Percentiles rank a stretch among this genome's conserved stretches.
Evolutionary conservation across 2,113 vertebrate genomes (phyloP).

Genomic region (Galeopterus variegatus): DNA sequence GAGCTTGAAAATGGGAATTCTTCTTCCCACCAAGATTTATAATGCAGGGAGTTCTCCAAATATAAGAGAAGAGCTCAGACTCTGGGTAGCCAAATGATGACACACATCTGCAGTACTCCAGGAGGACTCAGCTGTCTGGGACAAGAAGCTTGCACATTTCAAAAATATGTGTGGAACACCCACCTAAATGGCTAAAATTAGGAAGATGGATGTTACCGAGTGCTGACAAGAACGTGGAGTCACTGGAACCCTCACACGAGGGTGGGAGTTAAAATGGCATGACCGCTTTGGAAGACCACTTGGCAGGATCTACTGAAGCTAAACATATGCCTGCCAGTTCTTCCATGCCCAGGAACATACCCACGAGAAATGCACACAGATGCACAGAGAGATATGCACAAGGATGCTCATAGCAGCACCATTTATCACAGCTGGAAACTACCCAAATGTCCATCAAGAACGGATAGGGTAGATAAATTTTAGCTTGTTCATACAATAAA

Average conservation of each 20-base stretch:
- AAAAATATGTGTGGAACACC: neutral
- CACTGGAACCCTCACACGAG: neutral
- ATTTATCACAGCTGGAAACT: rapidly evolving
- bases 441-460: rapidly evolving
- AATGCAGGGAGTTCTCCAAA: neutral
- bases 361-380: neutral
- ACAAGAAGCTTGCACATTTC: neutral
- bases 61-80: neutral
- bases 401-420: rapidly evolving
- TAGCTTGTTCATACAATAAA: rapidly evolving
- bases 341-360: neutral
- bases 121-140: neutral
- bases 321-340: rapidly evolving
- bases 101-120: neutral
- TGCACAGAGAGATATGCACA: rapidly evolving
- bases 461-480: rapidly evolving
- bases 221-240: neutral
- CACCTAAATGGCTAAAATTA: neutral
- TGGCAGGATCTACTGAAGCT: neutral
- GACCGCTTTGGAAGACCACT: neutral
- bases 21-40: neutral
- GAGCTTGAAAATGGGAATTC: neutral
- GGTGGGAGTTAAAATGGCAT: rapidly evolving
- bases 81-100: neutral
- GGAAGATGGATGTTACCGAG: neutral